Evolutionary conservation across 1,140 invertebrate species (phyloP).

Genomic region (Diprion similis): DNA sequence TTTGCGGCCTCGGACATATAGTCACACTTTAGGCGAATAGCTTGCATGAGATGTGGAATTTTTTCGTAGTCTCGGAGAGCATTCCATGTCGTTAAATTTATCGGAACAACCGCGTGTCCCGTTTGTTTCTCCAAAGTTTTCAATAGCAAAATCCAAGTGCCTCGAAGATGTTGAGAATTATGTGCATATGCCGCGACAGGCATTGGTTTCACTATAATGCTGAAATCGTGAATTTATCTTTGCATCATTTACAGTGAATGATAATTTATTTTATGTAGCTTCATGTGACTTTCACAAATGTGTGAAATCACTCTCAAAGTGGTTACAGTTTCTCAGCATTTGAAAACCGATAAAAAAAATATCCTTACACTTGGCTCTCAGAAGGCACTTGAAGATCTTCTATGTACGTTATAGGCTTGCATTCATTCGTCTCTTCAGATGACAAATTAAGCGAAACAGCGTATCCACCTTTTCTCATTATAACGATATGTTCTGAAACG

Average conservation of each 20-base stretch:
- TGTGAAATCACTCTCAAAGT: too few relatives aligned
- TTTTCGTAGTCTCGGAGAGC: slow-evolving; percentile 58
- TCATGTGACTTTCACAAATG: too few relatives aligned
- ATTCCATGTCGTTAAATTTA: slow-evolving; percentile 52
- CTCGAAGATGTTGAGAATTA: slow-evolving; percentile 51
- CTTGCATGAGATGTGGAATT: slow-evolving; percentile 60
- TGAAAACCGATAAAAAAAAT: too few relatives aligned
- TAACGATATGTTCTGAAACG: slow-evolving; percentile 61
- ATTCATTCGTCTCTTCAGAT: slow-evolving; percentile 18
- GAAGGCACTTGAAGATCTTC: slow-evolving; percentile 53
- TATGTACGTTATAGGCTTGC: slow-evolving; percentile 35
- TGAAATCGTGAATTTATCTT: slow-evolving; percentile 45
- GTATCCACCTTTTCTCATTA: slow-evolving; percentile 62
- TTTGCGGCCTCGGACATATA: slow-evolving; percentile 8
- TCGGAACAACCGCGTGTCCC: slow-evolving; percentile 50
- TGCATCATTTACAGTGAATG: slow-evolving; percentile 13
- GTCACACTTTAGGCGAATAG: slow-evolving; percentile 47
- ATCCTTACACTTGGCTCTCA: slow-evolving; percentile 58
- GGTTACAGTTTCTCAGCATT: too few relatives aligned
- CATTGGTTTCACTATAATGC: slow-evolving; percentile 54
- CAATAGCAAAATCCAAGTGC: slow-evolving; percentile 41
- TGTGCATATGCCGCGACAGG: slow-evolving; percentile 46
- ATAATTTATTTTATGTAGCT: too few relatives aligned
- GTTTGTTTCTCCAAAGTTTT: slow-evolving; percentile 51
- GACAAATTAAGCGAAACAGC: slow-evolving; percentile 54